phyloP scores from a whole-genome alignment of 2,113 vertebrate species.

The Phoenicopterus ruber region DNA sequence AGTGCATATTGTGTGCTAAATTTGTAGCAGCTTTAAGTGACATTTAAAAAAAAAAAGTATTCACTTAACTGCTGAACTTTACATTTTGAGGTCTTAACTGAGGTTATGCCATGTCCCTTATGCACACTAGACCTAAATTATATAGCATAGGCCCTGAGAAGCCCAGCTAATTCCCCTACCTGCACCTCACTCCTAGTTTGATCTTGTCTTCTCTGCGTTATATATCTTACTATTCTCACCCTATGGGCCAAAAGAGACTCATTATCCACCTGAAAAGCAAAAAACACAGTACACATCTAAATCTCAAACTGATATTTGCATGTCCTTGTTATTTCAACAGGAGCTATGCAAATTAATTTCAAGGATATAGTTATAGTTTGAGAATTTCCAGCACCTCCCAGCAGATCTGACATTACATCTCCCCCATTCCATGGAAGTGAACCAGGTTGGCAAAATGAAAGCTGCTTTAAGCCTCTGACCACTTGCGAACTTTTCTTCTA shows the following conservation, averaged over 20 bases:
- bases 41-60: neutral
- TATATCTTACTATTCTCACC: neutral
- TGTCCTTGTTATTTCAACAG: slow-evolving; percentile 56
- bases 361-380: neutral
- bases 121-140: neutral
- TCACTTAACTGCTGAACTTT: neutral
- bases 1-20: neutral
- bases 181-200: neutral
- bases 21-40: neutral
- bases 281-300: slow-evolving; percentile 25
- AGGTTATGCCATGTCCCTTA: neutral
- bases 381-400: slow-evolving; percentile 10
- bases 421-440: neutral
- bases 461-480: neutral
- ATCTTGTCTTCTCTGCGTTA: neutral
- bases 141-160: neutral
- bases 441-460: neutral
- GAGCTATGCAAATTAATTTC: slow-evolving; percentile 9
- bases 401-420: neutral
- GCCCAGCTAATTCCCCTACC: neutral
- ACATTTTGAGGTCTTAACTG: slow-evolving; percentile 4
- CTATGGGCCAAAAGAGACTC: slow-evolving; percentile 53
- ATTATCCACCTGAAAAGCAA: slow-evolving; percentile 46
- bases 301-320: slow-evolving; percentile 46
- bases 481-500: neutral